phyloP scores from a whole-genome alignment of 2,888 invertebrate genomes.

The Polydrusus pterygomalis region DNA sequence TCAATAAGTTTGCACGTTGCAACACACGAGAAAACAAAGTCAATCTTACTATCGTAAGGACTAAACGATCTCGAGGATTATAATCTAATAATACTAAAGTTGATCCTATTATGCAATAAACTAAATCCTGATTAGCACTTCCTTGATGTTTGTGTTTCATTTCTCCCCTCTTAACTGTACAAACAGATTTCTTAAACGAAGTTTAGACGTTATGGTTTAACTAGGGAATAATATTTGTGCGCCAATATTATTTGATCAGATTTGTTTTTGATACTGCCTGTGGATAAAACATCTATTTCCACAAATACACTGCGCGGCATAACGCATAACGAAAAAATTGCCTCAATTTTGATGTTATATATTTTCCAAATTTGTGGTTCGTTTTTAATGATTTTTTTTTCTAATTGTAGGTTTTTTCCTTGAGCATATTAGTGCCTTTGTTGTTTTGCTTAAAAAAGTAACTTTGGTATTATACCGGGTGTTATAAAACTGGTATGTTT shows the following conservation, averaged over 20 bases:
- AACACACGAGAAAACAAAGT: neutral
- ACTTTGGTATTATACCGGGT: too few relatives aligned
- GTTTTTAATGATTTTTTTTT: too few relatives aligned
- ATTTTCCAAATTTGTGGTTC: too few relatives aligned
- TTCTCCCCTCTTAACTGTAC: slow-evolving; percentile 63
- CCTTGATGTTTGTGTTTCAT: slow-evolving; percentile 65
- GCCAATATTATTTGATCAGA: slow-evolving; percentile 12
- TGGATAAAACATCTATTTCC: too few relatives aligned
- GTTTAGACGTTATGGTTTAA: slow-evolving; percentile 50
- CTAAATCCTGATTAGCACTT: slow-evolving; percentile 62
- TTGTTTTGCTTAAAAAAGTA: too few relatives aligned
- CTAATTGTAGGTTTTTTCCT: too few relatives aligned
- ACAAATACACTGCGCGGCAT: too few relatives aligned
- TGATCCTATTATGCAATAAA: slow-evolving; percentile 53
- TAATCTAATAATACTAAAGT: slow-evolving; percentile 50
- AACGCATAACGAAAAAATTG: too few relatives aligned
- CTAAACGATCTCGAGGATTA: slow-evolving; percentile 36
- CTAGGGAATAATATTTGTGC: slow-evolving; percentile 23
- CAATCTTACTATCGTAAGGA: slow-evolving; percentile 14
- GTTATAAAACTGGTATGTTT: too few relatives aligned
- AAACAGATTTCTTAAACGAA: slow-evolving; percentile 61
- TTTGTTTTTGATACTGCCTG: neutral
- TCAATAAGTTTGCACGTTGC: neutral
- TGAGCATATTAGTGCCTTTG: too few relatives aligned
- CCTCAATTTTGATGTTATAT: too few relatives aligned